Evolutionary conservation across 2,888 invertebrate species (phyloP).

Genomic region (Nomada lathburiana): DNA sequence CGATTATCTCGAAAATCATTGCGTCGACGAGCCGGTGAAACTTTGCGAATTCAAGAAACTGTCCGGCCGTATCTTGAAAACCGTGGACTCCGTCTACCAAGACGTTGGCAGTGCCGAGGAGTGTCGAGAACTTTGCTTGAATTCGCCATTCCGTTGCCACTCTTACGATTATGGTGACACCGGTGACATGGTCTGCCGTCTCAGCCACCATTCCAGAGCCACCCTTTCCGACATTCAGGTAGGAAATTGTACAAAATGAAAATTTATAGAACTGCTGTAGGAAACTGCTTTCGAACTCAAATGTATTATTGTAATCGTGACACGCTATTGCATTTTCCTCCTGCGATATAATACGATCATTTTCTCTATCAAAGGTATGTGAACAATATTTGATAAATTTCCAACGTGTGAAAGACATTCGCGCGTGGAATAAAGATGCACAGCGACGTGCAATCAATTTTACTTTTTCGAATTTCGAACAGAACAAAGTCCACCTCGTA

Average conservation of each 20-base stretch:
- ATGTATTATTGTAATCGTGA: no score
- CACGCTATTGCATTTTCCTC: no score
- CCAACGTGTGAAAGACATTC: no score
- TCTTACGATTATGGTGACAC: conserved; percentile 97
- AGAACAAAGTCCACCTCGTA: no score
- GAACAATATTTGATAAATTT: no score
- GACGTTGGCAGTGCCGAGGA: conserved; percentile 94
- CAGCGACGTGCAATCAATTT: no score
- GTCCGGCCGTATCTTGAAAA: conserved; percentile 94
- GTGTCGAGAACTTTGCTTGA: conserved; percentile 94
- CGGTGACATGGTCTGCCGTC: conserved; percentile 96
- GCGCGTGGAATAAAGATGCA: no score
- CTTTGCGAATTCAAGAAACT: conserved; percentile 97
- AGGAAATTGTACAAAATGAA: conserved; percentile 65
- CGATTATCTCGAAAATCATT: conserved; percentile 96
- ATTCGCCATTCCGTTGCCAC: conserved; percentile 94
- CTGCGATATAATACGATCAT: no score
- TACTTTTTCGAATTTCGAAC: no score
- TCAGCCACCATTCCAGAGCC: conserved; percentile 95
- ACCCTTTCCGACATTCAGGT: conserved; percentile 95
- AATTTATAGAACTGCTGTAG: no score
- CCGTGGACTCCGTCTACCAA: conserved; percentile 96
- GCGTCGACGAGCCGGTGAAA: conserved; percentile 97
- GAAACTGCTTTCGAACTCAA: no score
- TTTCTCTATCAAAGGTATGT: no score